These are phyloP conservation scores for Episyrphus balteatus DNA, from an alignment of 1,140 invertebrate genomes.

Conservation along the genomic window DNA sequence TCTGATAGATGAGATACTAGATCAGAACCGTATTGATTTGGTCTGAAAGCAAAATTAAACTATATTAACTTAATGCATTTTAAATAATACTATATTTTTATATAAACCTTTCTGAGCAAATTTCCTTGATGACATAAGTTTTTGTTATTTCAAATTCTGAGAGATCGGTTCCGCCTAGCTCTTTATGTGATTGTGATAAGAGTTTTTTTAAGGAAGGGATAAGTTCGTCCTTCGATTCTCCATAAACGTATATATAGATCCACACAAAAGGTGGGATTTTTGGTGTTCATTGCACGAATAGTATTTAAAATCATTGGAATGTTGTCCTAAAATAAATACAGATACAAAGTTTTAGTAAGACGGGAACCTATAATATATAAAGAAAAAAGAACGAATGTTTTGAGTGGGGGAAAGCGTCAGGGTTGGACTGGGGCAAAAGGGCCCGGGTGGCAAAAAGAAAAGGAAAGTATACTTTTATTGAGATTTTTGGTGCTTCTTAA, in stretches of 20 bases:
- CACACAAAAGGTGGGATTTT: constrained; percentile 41
- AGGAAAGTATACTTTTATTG: too few relatives aligned
- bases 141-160: constrained; percentile 37
- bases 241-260: constrained; percentile 42
- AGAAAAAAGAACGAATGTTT: too few relatives aligned
- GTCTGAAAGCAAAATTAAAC: constrained; percentile 23
- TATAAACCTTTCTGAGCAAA: constrained; percentile 34
- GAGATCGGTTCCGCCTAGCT: constrained; percentile 12
- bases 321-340: constrained; percentile 39
- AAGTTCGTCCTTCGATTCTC: constrained; percentile 38
- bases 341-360: too few relatives aligned
- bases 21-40: constrained; percentile 46
- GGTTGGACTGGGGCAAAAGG: too few relatives aligned
- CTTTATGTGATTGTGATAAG: constrained; percentile 22
- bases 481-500: too few relatives aligned
- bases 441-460: too few relatives aligned
- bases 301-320: constrained; percentile 44
- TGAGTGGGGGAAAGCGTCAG: too few relatives aligned
- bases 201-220: constrained; percentile 41
- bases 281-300: constrained; percentile 38
- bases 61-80: background rate
- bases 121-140: constrained; percentile 37
- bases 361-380: too few relatives aligned
- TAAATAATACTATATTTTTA: background rate
- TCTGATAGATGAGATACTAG: constrained; percentile 46